Evolutionary conservation across 2,888 invertebrate genomes (phyloP), one percentile per base, ranked within the genome.

Genomic region (Leptinotarsa peninsularis): DNA sequence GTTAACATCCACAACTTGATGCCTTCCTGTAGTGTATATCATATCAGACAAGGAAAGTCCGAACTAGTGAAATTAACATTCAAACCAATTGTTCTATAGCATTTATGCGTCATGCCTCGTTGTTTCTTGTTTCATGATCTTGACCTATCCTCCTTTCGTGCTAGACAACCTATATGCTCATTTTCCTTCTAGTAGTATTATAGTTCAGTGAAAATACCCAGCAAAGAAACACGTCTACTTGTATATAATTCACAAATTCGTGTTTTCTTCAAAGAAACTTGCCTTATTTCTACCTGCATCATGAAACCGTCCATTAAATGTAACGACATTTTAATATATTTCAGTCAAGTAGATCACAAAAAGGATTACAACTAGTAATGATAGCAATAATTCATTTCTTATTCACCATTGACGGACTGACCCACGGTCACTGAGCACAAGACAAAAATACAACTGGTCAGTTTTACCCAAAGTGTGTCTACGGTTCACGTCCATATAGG

Each of bases 311-410:
- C 27, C 60, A 70, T 75, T 71, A 72, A 69, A 77, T 73, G 71
- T 82, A 83, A 84, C 81, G 82, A 83, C 81, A 80, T 80, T 83
- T 83, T 84, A 84, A 84, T 84, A 81, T 73, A 81, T 81, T 77
- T 80, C 81, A 78, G 82, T 82, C 81, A 80, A 83, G 82, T 82
- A 77, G 71, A 74, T 77, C 18, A 81, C 81, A 72, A 76, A 79
- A 81, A 80, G 79, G 80, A 82, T 81, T 80, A 78, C 73, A 75
- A 74, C 73, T 76, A 76, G 75, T 73, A 79, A 73, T 78, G 81
- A 81, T 78, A 76, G 71, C 73, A 71, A 67, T 66, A 71, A 67
- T 43, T 63, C 73, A 58, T 70, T 71, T 67, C 66, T 52, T 14
- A 71, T 63, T 69, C 66, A 52, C 52, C 78, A 78, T 79, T 83